Base-by-base conservation (phyloP, 1,140 invertebrate genomes). In the Callitettix versicolor region DNA sequence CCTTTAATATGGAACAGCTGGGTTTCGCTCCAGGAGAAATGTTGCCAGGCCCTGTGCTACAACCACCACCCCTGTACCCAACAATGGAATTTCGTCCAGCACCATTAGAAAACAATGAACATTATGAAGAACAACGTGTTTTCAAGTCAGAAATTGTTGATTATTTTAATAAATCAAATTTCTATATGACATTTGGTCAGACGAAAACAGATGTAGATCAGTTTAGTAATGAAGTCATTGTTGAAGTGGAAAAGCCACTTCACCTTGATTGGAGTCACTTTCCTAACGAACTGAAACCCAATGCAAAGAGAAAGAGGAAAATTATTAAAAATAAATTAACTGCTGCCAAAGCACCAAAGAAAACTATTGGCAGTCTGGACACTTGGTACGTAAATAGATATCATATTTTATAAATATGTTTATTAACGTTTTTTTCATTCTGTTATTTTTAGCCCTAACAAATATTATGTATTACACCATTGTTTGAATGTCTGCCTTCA, bases 21-120 rank as follows among this genome's bases (percentile, higher is more conserved):
- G 81, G 81, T 1, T 73, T 82, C 52, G 66, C 71, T 1, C 72
- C 73, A 53, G 78, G 75, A 51, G 84, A 88, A 60, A 62, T 72
- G 20, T 60, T 80, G 15, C 75, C 79, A 18, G 72, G 74, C 2
- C 73, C 79, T 34, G 74, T 78, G 15, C 68, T 79, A 1, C 75
- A 81, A 60, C 84, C 84, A 20, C 83, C 84, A 7, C 76, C 79
- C 36, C 69, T 80, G 24, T 89, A 79, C 72, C 84, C 84, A 7
- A 62, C 70, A 0, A 58, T 82, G 17, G 72, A 78, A 12, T 76
- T 75, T 56, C 80, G 80, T 61, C 79, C 84, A 14, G 70, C 79
- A 5, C 66, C 75, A n/a, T 64, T 64, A 11, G 36, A 58, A 15
- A 52, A 54, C 2, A 48, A n/a, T n/a, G 30, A 50, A 1, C 2